Evolutionary conservation across 2,797 vertebrate species (phyloP), one percentile per base, ranked within the genome.

Genomic region (Chloroceryle inda): DNA sequence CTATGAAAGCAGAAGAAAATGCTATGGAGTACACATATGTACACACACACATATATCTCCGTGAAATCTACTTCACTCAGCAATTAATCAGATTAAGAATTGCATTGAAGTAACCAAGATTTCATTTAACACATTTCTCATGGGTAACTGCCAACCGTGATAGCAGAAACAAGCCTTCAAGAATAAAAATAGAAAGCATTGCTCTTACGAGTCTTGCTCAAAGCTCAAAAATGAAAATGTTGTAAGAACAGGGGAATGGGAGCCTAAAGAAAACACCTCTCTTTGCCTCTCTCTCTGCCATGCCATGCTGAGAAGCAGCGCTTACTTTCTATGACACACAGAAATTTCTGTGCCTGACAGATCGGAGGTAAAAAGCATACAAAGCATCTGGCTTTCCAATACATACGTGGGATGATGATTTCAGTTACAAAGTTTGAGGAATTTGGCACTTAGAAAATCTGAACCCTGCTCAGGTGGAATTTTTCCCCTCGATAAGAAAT

Each of bases 301-400:
- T 85, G 61, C 77, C 89, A 74, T 64, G 72, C 80, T 91, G 95
- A 93, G 85, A 92, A 89, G 37, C 72, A 78, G 35, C 42, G 58
- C 22, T 91, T 77, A 45, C 64, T 91, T 88, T 88, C 81, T 50
- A 50, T 0, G 0, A 44, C 56, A 62, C 29, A 63, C n/a, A 84
- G 58, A 95, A 91, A 92, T 72, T 74, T 85, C 73, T 95, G 73
- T 71, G 89, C 71, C 74, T 91, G 73, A 85, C 85, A 94, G 84
- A 94, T 42, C 91, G 55, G 40, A 94, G 88, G 95, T 89, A 55
- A 92, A 94, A 95, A 89, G 56, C 45, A 80, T 77, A 94, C 29
- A 90, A 92, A 94, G 83, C 64, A 88, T 85, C 61, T 85, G 83
- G 88, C 24, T 93, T 92, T 95, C 56, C 84, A 87, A 89, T 80